Percentiles rank a stretch among this genome's conserved stretches.
phyloP scores from a whole-genome alignment of 2,888 invertebrate species.

The Limnephilus lunatus region DNA sequence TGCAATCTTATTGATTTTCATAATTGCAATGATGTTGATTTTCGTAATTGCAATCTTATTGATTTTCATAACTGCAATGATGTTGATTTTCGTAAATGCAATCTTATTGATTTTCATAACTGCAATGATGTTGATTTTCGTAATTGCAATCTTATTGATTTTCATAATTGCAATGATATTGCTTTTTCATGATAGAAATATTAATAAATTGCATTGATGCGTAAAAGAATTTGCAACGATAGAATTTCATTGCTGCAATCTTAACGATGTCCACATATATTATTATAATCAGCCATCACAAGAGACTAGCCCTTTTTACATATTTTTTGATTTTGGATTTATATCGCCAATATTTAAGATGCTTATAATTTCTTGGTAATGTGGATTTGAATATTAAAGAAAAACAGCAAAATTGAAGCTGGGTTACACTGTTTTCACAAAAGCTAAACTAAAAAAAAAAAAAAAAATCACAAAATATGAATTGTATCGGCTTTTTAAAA shows the following conservation, averaged over 20 bases:
- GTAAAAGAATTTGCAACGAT: background rate
- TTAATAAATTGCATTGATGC: background rate
- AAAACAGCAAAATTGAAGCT: background rate
- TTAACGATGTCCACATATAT: background rate
- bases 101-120: too few species aligned
- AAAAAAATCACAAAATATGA: background rate
- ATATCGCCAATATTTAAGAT: background rate
- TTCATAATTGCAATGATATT: background rate
- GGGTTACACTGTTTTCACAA: background rate
- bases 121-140: background rate
- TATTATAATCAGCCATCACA: background rate
- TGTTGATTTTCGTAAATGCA: too few species aligned
- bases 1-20: too few species aligned
- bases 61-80: background rate
- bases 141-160: background rate
- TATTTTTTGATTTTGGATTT: background rate
- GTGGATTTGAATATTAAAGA: background rate
- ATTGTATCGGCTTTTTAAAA: background rate
- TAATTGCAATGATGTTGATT: background rate
- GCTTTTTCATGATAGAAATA: background rate
- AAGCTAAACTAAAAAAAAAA: background rate
- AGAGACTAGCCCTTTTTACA: background rate
- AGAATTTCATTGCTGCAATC: background rate
- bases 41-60: background rate
- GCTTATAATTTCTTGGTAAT: background rate